Percentiles rank a stretch among this genome's conserved stretches.
Conservation (phyloP, 23 tunicate species). For the Ciona savignyi region DNA sequence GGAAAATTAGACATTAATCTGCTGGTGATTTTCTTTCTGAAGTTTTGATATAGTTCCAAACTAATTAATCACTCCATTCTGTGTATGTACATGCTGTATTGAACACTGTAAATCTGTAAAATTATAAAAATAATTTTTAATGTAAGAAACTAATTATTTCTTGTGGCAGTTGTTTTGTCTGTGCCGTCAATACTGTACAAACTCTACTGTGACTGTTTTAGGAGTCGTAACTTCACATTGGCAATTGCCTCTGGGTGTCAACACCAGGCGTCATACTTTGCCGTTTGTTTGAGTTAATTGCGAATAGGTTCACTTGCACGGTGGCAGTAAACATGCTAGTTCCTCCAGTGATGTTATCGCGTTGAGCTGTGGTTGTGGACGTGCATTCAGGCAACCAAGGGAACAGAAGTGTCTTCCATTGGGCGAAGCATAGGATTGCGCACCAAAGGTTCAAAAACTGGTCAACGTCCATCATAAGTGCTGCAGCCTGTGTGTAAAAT, state of each 20-base stretch:
- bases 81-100: too few relatives aligned
- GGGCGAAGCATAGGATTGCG: slow-evolving; percentile 22
- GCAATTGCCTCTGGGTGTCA: not conserved
- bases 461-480: slow-evolving; percentile 25
- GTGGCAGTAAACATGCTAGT: not conserved
- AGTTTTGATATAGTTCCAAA: too few relatives aligned
- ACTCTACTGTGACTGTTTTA: too few relatives aligned
- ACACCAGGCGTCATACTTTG: not conserved
- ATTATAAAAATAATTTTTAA: too few relatives aligned
- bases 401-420: slow-evolving; percentile 16
- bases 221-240: too few relatives aligned
- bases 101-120: too few relatives aligned
- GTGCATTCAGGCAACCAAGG: slow-evolving; percentile 10
- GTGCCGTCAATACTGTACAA: too few relatives aligned
- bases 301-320: not conserved
- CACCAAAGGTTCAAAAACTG: slow-evolving; percentile 16
- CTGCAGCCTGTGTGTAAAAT: slow-evolving; percentile 6
- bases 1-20: too few relatives aligned
- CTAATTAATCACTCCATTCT: too few relatives aligned
- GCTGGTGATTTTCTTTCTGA: too few relatives aligned
- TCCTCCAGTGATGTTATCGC: not conserved
- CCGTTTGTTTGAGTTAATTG: not conserved
- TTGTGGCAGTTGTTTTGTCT: too few relatives aligned
- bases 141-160: too few relatives aligned
- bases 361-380: not conserved